Conservation (phyloP, 1,140 invertebrate genomes). For the Papilio polytes region DNA sequence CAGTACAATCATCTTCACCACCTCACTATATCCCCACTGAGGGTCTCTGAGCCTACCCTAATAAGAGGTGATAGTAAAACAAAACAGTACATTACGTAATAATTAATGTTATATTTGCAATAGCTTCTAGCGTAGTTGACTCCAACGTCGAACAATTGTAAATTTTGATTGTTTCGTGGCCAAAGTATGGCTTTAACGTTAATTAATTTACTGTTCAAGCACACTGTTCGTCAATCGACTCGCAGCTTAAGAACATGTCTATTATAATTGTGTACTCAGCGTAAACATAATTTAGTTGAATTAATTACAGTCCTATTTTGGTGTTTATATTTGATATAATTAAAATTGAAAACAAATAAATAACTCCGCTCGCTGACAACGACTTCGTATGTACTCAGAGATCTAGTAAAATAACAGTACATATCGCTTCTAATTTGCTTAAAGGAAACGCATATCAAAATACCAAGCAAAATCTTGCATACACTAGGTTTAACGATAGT, state of each 20-base stretch:
- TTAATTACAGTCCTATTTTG: background rate
- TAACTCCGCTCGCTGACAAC: background rate
- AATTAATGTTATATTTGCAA: constrained; percentile 10
- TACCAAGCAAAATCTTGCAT: too few species aligned
- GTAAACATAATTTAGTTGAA: background rate
- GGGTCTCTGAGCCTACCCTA: too few species aligned
- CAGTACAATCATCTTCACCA: too few species aligned
- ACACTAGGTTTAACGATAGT: too few species aligned
- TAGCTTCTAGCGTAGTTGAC: background rate
- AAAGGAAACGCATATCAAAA: too few species aligned
- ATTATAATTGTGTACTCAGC: background rate
- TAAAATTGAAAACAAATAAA: background rate
- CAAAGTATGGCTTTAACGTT: constrained; percentile 17
- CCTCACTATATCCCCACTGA: too few species aligned
- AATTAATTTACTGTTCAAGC: constrained; percentile 24
- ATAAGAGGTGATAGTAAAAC: too few species aligned
- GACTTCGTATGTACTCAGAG: background rate
- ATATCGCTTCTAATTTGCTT: too few species aligned
- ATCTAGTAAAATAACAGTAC: background rate
- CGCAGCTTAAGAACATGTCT: background rate
- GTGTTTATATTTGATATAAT: background rate
- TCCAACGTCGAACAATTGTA: constrained; percentile 12
- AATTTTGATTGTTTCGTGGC: constrained; percentile 3
- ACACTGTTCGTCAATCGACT: constrained; percentile 12
- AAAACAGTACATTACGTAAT: background rate